Conservation (phyloP, 2,888 invertebrate genomes). For the Beris morrisii region DNA sequence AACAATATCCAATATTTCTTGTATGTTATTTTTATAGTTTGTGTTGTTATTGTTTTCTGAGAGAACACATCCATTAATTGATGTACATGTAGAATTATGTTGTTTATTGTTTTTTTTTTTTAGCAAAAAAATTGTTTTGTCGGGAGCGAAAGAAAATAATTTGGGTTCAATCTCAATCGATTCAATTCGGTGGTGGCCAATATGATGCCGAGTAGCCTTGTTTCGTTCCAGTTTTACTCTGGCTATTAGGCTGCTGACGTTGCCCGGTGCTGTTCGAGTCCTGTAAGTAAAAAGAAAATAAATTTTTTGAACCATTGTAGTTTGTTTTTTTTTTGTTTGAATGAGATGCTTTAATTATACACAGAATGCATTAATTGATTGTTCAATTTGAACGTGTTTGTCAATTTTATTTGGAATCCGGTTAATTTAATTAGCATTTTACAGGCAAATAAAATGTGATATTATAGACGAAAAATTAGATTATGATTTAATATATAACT, state of each 20-base stretch:
- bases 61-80: constrained; percentile 37
- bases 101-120: neutral
- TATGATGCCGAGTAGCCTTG: constrained; percentile 57
- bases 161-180: neutral
- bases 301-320: constrained; percentile 3
- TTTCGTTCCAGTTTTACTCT: constrained; percentile 56
- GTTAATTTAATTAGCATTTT: too few relatives aligned
- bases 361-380: too few relatives aligned
- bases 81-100: constrained; percentile 33
- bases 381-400: too few relatives aligned
- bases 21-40: constrained; percentile 18
- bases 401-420: too few relatives aligned
- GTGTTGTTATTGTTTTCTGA: constrained; percentile 21
- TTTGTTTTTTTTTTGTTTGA: neutral
- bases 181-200: constrained; percentile 57
- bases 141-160: neutral
- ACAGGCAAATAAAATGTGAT: too few relatives aligned
- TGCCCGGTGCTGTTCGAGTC: constrained; percentile 58
- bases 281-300: constrained; percentile 42
- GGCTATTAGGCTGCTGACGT: constrained; percentile 56
- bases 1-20: constrained; percentile 25
- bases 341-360: neutral
- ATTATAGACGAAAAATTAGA: too few relatives aligned
- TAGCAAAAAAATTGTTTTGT: neutral
- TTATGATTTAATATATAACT: too few relatives aligned